Percentiles rank a stretch among this genome's conserved stretches.
These are phyloP conservation scores for Macaria liturata DNA, from an alignment of 2,888 invertebrate species.

Conservation along the genomic window DNA sequence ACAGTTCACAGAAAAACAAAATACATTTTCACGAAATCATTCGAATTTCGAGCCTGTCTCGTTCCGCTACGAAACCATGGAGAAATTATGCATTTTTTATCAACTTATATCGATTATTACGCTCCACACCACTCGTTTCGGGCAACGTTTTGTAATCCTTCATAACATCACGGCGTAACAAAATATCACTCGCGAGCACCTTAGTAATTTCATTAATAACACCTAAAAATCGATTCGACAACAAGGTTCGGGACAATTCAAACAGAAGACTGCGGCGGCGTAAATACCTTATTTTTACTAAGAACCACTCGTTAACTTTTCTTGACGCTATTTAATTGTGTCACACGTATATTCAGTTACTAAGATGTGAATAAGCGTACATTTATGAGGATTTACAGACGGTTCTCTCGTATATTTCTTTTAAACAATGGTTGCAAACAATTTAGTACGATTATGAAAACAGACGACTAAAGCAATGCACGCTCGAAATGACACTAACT, in stretches of 20 bases:
- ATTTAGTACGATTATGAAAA: constrained; percentile 40
- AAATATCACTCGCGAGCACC: constrained; percentile 74
- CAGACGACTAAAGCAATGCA: constrained; percentile 57
- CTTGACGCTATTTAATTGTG: constrained; percentile 36
- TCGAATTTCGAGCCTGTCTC: constrained; percentile 55
- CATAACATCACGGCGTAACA: constrained; percentile 58
- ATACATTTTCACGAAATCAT: constrained; percentile 42
- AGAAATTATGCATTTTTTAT: constrained; percentile 81
- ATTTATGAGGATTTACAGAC: constrained; percentile 45
- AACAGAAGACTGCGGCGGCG: constrained; percentile 72
- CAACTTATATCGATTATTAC: constrained; percentile 72
- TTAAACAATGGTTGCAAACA: constrained; percentile 76
- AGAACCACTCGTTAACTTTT: constrained; percentile 47
- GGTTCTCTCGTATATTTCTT: constrained; percentile 66
- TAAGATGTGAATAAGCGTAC: constrained; percentile 37
- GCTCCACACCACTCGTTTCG: constrained; percentile 41
- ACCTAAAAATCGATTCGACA: constrained; percentile 81
- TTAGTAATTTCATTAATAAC: constrained; percentile 82
- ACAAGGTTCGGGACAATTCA: constrained; percentile 76
- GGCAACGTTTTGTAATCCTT: constrained; percentile 46
- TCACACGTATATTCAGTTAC: constrained; percentile 41
- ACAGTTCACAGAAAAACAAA: constrained; percentile 38
- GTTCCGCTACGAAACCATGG: constrained; percentile 70
- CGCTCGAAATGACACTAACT: constrained; percentile 73
- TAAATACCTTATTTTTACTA: constrained; percentile 76